Conservation (phyloP, 2,797 vertebrate genomes). For the Pseudochirops corinnae region DNA sequence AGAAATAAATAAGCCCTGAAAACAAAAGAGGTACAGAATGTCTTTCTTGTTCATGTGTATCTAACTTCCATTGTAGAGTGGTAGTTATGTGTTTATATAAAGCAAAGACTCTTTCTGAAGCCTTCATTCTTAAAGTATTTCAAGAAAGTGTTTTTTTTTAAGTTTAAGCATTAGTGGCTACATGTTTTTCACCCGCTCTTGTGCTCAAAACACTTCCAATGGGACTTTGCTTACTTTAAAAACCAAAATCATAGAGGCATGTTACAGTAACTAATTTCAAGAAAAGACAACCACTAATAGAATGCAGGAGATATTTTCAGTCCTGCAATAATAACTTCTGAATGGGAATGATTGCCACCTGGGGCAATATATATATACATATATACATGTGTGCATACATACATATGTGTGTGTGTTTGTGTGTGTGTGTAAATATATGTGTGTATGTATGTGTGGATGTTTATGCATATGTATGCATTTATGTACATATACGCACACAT, state of each 20-base stretch:
- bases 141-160: slow-evolving; percentile 64
- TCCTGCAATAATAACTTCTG: slow-evolving; percentile 65
- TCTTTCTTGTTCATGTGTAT: background rate
- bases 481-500: accelerated
- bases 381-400: no score
- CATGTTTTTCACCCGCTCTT: slow-evolving; percentile 49
- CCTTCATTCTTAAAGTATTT: slow-evolving; percentile 60
- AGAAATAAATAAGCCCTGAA: slow-evolving; percentile 12
- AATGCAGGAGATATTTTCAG: slow-evolving; percentile 63
- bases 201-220: slow-evolving; percentile 54
- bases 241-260: slow-evolving; percentile 48
- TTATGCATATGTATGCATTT: no score
- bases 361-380: background rate
- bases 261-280: slow-evolving; percentile 57
- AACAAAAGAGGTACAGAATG: slow-evolving; percentile 40
- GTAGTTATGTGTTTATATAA: slow-evolving; percentile 42
- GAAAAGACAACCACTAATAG: slow-evolving; percentile 43
- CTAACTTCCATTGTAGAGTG: slow-evolving; percentile 23
- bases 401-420: no score
- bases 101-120: slow-evolving; percentile 22
- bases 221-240: slow-evolving; percentile 40
- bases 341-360: slow-evolving; percentile 49
- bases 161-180: slow-evolving; percentile 41
- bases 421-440: no score
- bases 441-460: no score